These are phyloP conservation scores for Leptogaster cylindrica DNA, from an alignment of 2,888 invertebrate species.

Conservation along the genomic window DNA sequence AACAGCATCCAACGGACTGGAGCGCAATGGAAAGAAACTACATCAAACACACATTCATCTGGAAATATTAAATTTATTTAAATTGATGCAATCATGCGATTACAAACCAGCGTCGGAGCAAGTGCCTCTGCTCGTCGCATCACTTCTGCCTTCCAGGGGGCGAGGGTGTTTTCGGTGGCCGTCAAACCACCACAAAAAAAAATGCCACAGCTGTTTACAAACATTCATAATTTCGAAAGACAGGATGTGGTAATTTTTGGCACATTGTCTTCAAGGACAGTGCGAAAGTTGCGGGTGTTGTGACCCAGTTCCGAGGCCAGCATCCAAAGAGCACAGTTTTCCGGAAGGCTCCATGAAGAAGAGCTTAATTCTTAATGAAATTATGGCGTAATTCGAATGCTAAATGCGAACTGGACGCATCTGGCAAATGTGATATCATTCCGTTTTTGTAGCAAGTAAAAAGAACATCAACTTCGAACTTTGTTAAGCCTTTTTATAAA, in stretches of 20 bases:
- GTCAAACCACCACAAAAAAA: constrained; percentile 1
- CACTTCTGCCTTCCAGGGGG: constrained; percentile 2
- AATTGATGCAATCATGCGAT: constrained; percentile 34
- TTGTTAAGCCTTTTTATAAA: too few species aligned
- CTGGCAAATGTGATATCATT: too few species aligned
- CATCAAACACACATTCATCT: constrained; percentile 7
- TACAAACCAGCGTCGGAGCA: neutral
- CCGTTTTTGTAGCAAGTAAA: too few species aligned
- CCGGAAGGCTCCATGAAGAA: too few species aligned
- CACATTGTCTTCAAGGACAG: constrained; percentile 8
- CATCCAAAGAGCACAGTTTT: too few species aligned
- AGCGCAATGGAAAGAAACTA: constrained; percentile 1
- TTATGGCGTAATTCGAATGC: too few species aligned
- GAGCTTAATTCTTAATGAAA: too few species aligned
- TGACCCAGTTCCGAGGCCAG: too few species aligned
- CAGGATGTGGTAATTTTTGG: constrained; percentile 13
- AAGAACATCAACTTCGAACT: too few species aligned
- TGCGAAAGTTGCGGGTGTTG: too few species aligned
- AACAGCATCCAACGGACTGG: neutral
- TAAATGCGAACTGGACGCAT: too few species aligned
- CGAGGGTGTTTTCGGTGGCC: constrained; percentile 6
- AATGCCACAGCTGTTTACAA: constrained; percentile 1
- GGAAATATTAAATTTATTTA: constrained; percentile 33
- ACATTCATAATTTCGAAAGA: constrained; percentile 2
- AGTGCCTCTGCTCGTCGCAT: neutral